Conservation (phyloP, 2,113 vertebrate genomes). For the Leptosomus discolor region DNA sequence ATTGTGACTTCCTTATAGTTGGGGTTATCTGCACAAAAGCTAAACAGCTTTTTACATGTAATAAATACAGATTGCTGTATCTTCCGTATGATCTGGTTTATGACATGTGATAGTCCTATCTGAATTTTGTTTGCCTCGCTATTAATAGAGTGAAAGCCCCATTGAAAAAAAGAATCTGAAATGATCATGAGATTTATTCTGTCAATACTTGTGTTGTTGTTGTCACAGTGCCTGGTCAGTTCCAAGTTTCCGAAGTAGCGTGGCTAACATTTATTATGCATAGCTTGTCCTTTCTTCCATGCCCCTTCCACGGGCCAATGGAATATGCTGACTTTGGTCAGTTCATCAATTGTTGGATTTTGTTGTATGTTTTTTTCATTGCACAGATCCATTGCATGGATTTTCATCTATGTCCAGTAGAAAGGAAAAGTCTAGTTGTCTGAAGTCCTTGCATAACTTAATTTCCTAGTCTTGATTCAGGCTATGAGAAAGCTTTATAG, state of each 20-base stretch:
- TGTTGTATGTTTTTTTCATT: too few relatives aligned
- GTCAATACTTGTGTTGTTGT: background rate
- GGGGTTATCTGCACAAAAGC: background rate
- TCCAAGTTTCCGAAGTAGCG: background rate
- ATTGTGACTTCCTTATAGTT: background rate
- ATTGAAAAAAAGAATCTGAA: fast-evolving
- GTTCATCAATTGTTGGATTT: background rate
- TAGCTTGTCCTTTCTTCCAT: background rate
- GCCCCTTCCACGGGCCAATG: background rate
- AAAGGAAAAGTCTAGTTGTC: background rate
- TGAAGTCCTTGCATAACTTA: background rate
- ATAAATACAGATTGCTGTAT: background rate
- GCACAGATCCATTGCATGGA: too few relatives aligned
- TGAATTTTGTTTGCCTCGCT: background rate
- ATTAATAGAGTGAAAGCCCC: background rate
- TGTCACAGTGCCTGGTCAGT: background rate
- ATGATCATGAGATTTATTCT: background rate
- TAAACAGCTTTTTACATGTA: background rate
- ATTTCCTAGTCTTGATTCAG: background rate
- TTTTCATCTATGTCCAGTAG: too few relatives aligned
- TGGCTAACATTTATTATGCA: background rate
- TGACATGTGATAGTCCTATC: background rate
- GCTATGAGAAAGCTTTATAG: background rate
- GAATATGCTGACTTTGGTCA: background rate
- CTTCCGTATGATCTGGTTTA: background rate